Conservation (phyloP, 2,113 vertebrate genomes). For the Atrichornis clamosus region DNA sequence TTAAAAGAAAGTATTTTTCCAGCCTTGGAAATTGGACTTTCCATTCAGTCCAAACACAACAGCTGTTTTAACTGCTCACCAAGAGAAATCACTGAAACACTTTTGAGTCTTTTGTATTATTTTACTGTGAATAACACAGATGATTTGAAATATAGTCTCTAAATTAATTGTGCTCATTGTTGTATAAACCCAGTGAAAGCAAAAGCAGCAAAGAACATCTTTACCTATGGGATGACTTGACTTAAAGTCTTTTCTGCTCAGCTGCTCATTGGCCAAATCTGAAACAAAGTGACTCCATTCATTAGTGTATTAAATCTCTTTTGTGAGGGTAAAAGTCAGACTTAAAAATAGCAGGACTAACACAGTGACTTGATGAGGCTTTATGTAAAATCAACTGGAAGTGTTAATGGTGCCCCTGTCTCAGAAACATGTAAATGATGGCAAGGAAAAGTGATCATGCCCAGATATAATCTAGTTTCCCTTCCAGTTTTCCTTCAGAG, state of each 20-base stretch:
- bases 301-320: background rate
- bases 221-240: background rate
- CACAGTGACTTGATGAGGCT: background rate
- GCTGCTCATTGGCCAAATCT: background rate
- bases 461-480: background rate
- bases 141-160: background rate
- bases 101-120: background rate
- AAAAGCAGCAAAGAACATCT: background rate
- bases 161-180: background rate
- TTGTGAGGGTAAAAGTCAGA: background rate
- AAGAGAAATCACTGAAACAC: background rate
- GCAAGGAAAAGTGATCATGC: background rate
- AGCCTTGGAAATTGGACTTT: constrained; percentile 21
- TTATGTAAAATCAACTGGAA: background rate
- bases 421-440: background rate
- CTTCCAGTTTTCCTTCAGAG: background rate
- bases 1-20: background rate
- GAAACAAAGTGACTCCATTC: background rate
- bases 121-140: background rate
- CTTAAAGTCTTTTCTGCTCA: background rate
- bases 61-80: background rate
- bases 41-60: background rate
- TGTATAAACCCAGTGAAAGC: background rate
- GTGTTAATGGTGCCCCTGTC: background rate
- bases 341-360: background rate